A percentile compares a stretch with the other conserved stretches of the same genome.
Evolutionary conservation across 2,888 invertebrate species (phyloP).

Genomic region (Lepetodrilus schrolli): DNA sequence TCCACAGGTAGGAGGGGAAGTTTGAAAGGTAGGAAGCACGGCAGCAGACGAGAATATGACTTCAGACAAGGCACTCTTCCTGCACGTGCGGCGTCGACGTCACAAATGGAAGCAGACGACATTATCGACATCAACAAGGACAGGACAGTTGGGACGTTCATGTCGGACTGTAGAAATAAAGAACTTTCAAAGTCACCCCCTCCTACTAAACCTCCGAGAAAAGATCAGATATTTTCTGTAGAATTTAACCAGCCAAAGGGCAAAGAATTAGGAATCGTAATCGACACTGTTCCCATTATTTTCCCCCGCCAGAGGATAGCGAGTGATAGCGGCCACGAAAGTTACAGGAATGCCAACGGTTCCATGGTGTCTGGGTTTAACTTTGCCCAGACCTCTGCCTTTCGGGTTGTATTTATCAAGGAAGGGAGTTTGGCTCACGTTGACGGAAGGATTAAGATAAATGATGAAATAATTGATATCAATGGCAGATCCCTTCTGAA

Average conservation of each 20-base stretch:
- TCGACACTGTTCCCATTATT: constrained; percentile 50
- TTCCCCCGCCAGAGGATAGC: constrained; percentile 5
- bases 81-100: constrained; percentile 41
- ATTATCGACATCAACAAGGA: background rate
- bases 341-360: constrained; percentile 4
- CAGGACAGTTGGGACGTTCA: background rate
- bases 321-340: constrained; percentile 27
- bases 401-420: constrained; percentile 55
- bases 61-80: constrained; percentile 34
- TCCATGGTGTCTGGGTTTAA: background rate
- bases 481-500: constrained; percentile 81
- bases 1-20: constrained; percentile 45
- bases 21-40: constrained; percentile 36
- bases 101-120: constrained; percentile 41
- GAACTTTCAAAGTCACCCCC: constrained; percentile 49
- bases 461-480: constrained; percentile 90
- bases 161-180: constrained; percentile 10
- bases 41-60: background rate
- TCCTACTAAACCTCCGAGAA: constrained; percentile 66
- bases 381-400: constrained; percentile 31
- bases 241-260: constrained; percentile 45
- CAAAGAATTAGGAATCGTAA: constrained; percentile 55
- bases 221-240: constrained; percentile 63
- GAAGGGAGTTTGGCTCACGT: constrained; percentile 52
- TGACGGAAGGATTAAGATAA: constrained; percentile 85